Evolutionary conservation across 1,140 invertebrate species (phyloP).

Genomic region (Zaprionus davidi): DNA sequence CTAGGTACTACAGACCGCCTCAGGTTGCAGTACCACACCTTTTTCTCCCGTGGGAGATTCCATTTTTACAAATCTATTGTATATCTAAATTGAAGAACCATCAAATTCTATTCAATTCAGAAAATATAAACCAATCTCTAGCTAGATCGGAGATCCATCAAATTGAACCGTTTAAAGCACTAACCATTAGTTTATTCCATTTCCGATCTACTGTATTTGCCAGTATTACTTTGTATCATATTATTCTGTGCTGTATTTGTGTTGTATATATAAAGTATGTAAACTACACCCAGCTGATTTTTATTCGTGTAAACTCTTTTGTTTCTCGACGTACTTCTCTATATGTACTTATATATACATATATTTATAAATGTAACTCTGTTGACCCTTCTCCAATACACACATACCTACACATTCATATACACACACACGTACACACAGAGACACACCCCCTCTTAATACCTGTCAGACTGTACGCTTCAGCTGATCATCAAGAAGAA

Average conservation of each 20-base stretch:
- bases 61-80: no score
- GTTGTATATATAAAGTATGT: slow-evolving; percentile 38
- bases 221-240: slow-evolving; percentile 20
- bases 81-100: no score
- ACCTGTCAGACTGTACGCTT: slow-evolving; percentile 18
- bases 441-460: not conserved
- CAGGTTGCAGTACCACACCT: no score
- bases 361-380: not conserved
- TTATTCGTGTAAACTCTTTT: slow-evolving; percentile 41
- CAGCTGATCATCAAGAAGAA: slow-evolving; percentile 11
- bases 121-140: not conserved
- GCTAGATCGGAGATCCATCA: not conserved
- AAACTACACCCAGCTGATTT: slow-evolving; percentile 34
- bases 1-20: no score
- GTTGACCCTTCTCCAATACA: not conserved
- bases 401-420: slow-evolving; percentile 10
- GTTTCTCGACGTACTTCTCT: slow-evolving; percentile 13
- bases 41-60: no score
- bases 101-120: no score
- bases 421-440: slow-evolving; percentile 18
- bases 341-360: not conserved
- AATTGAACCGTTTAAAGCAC: not conserved
- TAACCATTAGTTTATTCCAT: slow-evolving; percentile 13
- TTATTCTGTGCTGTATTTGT: slow-evolving; percentile 28
- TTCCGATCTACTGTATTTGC: slow-evolving; percentile 10